phyloP scores from a whole-genome alignment of 35 echinoderm and acorn worm genomes.

The Nesometra sesokonis region DNA sequence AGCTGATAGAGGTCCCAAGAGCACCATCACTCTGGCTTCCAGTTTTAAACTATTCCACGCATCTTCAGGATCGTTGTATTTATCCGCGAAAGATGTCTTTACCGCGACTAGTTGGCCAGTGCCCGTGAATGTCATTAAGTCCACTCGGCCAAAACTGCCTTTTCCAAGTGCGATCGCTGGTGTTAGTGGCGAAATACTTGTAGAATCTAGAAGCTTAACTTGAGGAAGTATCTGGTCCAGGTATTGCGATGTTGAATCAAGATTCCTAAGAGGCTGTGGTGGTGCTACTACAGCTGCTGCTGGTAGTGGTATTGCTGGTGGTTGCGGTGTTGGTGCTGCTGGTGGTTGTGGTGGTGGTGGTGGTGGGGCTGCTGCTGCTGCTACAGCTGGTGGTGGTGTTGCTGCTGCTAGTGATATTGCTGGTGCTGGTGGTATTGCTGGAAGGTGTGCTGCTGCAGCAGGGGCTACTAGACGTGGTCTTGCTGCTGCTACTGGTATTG shows the following conservation, averaged over 20 bases:
- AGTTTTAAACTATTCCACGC: too few species aligned
- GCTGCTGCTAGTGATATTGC: slow-evolving; percentile 19
- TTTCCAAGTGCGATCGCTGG: not conserved
- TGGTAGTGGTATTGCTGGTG: not conserved
- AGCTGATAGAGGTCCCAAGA: too few species aligned
- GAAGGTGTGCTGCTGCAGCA: slow-evolving; percentile 2
- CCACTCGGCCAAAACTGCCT: not conserved
- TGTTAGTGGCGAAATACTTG: slow-evolving; percentile 1
- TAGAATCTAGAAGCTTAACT: not conserved
- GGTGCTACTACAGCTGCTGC: not conserved
- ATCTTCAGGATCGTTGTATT: too few species aligned
- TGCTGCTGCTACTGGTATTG: slow-evolving; percentile 16
- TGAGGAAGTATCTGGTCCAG: not conserved
- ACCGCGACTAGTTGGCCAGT: too few species aligned
- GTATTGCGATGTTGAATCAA: too few species aligned
- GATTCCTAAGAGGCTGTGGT: not conserved
- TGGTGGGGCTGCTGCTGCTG: slow-evolving; percentile 11
- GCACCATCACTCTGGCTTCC: too few species aligned
- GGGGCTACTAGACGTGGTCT: not conserved
- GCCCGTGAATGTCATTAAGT: too few species aligned
- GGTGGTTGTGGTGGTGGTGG: too few species aligned
- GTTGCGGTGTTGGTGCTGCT: not conserved
- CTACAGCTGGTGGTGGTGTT: slow-evolving; percentile 17
- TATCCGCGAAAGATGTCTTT: too few species aligned
- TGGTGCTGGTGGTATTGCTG: slow-evolving; percentile 31